Evolutionary conservation across 2,113 vertebrate species (phyloP), one percentile per base, ranked within the genome.

Genomic region (Cygnus buccinator): DNA sequence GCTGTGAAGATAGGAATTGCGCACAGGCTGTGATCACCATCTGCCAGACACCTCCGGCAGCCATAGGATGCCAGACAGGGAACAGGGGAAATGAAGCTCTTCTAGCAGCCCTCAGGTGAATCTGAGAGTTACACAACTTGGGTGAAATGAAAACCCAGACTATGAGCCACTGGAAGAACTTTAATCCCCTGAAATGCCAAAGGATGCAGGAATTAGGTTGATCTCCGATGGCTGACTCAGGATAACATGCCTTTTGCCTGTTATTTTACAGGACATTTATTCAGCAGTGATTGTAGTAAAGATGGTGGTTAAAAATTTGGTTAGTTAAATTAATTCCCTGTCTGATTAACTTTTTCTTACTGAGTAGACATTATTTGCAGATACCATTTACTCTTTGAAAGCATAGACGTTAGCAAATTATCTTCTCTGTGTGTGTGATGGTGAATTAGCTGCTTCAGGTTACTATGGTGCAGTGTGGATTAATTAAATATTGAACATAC

Each of bases 401-500:
- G 70, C 48, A 72, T 2, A 29, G 35, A 29, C 26, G 31, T 28
- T 10, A 54, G 70, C 35, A 54, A 29, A 54, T 15, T 14, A 15
- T 54, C 26, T 54, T 29, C 18, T 29, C 18, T 29, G 13, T 10
- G 18, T 12, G 12, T 14, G 13, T 12, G 37, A 20, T 39, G 35
- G 50, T 21, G 26, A 46, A 54, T 29, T 39, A 52, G 13, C 70
- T 39, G 48, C 50, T 29, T 11, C 26, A 50, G 35, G 50, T 29
- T 37, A 22, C 68, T 19, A 13, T 20, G 11, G 46, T 39, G 12
- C 48, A n/a, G 66, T 39, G 21, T 39, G n/a, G 44, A 37, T 20
- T 26, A 37, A 50, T 65, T 65, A 41, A 74, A 3, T 41, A 77
- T 52, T 0, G 0, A 31, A 44, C 9, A 19, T 33, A 41, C 11